Conservation (phyloP, 2,888 invertebrate genomes). For the Catocala sponsa region DNA sequence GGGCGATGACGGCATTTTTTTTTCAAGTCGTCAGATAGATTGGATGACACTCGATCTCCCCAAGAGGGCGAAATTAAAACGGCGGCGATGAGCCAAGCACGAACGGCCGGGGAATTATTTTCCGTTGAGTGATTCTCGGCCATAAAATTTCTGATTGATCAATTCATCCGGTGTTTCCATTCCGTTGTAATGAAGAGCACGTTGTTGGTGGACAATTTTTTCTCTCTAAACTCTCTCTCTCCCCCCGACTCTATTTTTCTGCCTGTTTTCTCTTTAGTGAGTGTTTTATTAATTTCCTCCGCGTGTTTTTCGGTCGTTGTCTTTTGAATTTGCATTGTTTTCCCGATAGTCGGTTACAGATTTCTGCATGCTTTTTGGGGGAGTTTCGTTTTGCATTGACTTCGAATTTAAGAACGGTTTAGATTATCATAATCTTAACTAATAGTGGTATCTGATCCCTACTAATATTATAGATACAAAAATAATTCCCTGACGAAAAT, state of each 20-base stretch:
- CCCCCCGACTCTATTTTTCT: slow-evolving; percentile 80
- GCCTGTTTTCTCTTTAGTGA: slow-evolving; percentile 84
- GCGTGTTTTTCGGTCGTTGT: slow-evolving; percentile 60
- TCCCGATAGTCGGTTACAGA: slow-evolving; percentile 73
- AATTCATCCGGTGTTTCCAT: slow-evolving; percentile 86
- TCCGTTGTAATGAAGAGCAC: slow-evolving; percentile 84
- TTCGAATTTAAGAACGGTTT: background rate
- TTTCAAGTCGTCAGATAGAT: slow-evolving; percentile 84
- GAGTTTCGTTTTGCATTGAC: slow-evolving; percentile 25
- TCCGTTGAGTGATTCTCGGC: slow-evolving; percentile 87
- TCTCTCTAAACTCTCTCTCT: slow-evolving; percentile 35
- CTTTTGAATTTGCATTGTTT: slow-evolving; percentile 52
- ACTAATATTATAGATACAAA: too few relatives aligned
- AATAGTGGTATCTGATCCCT: too few relatives aligned
- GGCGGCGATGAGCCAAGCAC: slow-evolving; percentile 84
- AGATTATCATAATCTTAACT: too few relatives aligned
- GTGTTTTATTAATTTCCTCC: slow-evolving; percentile 83
- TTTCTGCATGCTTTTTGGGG: slow-evolving; percentile 54
- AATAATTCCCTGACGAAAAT: too few relatives aligned
- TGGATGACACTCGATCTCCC: slow-evolving; percentile 88
- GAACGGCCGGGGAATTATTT: slow-evolving; percentile 85
- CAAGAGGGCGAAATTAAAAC: slow-evolving; percentile 87
- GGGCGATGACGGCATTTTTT: slow-evolving; percentile 68
- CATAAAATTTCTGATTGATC: slow-evolving; percentile 88
- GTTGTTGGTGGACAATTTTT: slow-evolving; percentile 76